Evolutionary conservation across 2,797 vertebrate genomes (phyloP), one percentile per base, ranked within the genome.

Genomic region (Synaphobranchus kaupii): DNA sequence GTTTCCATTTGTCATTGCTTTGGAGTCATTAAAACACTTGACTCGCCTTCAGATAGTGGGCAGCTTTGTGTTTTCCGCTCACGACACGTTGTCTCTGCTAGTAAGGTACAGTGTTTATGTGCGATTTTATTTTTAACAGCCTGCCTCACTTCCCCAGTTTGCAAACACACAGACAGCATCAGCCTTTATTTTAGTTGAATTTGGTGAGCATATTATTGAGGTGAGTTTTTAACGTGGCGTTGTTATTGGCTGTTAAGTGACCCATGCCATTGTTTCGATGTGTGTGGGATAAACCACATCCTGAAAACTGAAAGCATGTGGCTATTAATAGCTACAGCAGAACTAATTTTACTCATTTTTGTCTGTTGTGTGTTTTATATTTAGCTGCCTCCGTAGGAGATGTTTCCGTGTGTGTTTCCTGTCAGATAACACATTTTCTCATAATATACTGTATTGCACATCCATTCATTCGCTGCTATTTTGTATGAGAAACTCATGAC

Each of bases 291-390:
- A 90, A 89, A 89, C 91, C 86, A 88, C 91, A 93, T 94, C 92
- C 93, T 95, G 95, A 93, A 94, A 93, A 91, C 90, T 58, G 90
- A 90, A 89, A 93, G 91, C 89, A 85, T 86, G 93, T 78, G 86
- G 90, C 92, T 96, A 96, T 95, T 95, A 94, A 95, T 96, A 96
- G 89, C 89, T 86, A 87, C 87, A 89, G 80, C 84, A 90, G 93
- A 93, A 94, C 94, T 95, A 95, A 93, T 94, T 95, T 95, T 93
- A 94, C 90, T 91, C 89, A 92, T 54, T 90, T 91, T 91, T 88
- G 90, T 87, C 83, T 17, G 50, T 66, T n/a, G 85, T 94, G 92
- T 94, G 93, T 92, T 86, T 92, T 90, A 92, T 91, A 92, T 84
- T 91, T 68, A 60, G 84, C 56, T 87, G 66, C 90, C 87, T 87